phyloP scores from a whole-genome alignment of 2,888 invertebrate species.

The Myopa testacea region DNA sequence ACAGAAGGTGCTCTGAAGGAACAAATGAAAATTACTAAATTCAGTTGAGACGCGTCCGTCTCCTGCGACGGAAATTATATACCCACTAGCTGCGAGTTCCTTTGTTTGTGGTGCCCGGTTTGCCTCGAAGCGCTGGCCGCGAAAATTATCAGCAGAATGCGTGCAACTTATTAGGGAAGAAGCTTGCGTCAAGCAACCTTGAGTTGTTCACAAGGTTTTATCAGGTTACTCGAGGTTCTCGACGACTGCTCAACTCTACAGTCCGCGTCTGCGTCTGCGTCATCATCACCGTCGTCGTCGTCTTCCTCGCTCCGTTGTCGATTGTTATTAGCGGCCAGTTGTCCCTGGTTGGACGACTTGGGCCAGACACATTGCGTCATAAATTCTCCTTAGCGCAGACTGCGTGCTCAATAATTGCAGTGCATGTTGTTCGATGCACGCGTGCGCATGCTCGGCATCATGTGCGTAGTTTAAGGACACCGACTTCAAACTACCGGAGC shows the following conservation, averaged over 20 bases:
- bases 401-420: conserved; percentile 22
- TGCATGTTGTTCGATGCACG: conserved; percentile 14
- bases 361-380: conserved; percentile 33
- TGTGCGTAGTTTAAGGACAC: neutral
- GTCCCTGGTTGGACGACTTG: conserved; percentile 9
- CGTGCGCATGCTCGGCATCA: conserved; percentile 17
- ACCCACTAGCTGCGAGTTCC: conserved; percentile 16
- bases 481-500: neutral
- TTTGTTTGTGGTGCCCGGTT: conserved; percentile 16
- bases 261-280: neutral
- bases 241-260: neutral
- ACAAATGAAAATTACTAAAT: conserved; percentile 8
- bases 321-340: conserved; percentile 11
- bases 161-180: conserved; percentile 57
- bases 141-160: conserved; percentile 53
- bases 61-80: conserved; percentile 23
- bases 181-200: conserved; percentile 21
- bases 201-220: conserved; percentile 28
- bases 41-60: neutral
- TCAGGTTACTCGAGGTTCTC: conserved; percentile 1
- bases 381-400: conserved; percentile 28
- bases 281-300: neutral
- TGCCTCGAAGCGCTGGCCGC: conserved; percentile 38
- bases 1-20: neutral
- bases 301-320: too few species aligned